phyloP scores from a whole-genome alignment of 2,113 vertebrate genomes.

The Leptobrachium leishanense region DNA sequence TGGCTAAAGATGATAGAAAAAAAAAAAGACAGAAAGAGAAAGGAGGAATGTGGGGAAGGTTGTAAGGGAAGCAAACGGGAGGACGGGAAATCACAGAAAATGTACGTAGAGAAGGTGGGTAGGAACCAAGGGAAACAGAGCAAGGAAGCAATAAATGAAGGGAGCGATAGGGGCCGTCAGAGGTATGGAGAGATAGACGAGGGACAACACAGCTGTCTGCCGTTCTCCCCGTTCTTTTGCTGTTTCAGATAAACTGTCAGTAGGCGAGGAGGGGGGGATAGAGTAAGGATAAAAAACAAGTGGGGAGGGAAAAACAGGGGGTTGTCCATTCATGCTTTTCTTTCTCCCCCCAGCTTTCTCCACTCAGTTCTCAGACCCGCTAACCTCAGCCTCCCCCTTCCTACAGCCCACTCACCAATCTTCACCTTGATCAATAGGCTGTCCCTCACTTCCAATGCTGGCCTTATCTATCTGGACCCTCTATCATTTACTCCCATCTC shows the following conservation, averaged over 20 bases:
- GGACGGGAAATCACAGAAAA: not conserved
- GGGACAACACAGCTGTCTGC: conserved; percentile 46
- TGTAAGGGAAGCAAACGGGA: not conserved
- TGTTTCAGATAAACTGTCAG: conserved; percentile 47
- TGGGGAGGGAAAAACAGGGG: not conserved
- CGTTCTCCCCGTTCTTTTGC: conserved; percentile 50
- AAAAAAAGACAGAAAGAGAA: not conserved
- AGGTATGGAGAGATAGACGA: conserved; percentile 19
- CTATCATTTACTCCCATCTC: not conserved
- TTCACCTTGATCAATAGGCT: conserved; percentile 48
- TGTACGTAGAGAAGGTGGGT: not conserved
- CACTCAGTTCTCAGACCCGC: conserved; percentile 30
- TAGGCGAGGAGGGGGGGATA: conserved; percentile 22
- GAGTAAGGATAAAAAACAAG: conserved; percentile 20
- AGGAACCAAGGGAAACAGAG: not conserved
- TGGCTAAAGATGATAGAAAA: conserved; percentile 1
- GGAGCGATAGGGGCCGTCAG: not conserved
- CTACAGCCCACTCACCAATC: conserved; percentile 19
- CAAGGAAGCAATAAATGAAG: not conserved
- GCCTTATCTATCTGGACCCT: conserved; percentile 29
- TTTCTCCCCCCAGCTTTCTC: conserved; percentile 30
- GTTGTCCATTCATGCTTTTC: conserved; percentile 36
- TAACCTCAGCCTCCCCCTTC: conserved; percentile 13
- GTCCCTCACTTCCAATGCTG: conserved; percentile 30
- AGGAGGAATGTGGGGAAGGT: conserved; percentile 6